phyloP scores from a whole-genome alignment of 2,888 invertebrate species.

The Drepana falcataria region DNA sequence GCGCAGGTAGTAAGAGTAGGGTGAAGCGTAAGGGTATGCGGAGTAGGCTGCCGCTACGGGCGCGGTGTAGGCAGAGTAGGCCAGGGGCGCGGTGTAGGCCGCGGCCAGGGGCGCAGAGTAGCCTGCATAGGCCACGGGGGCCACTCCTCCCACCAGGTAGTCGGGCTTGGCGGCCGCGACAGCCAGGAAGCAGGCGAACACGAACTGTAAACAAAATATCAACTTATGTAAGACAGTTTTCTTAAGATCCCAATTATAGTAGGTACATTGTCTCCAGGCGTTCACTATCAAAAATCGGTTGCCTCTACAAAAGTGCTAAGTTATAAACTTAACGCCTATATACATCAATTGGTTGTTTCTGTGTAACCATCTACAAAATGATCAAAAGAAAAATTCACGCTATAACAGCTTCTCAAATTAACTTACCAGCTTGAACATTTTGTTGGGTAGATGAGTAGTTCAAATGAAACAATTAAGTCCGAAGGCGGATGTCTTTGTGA shows the following conservation, averaged over 20 bases:
- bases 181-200: constrained; percentile 68
- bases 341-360: no score
- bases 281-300: no score
- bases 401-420: neutral
- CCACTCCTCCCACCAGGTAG: constrained; percentile 19
- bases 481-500: constrained; percentile 14
- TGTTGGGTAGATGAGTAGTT: constrained; percentile 19
- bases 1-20: constrained; percentile 40
- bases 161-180: constrained; percentile 63
- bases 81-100: constrained; percentile 39
- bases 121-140: constrained; percentile 38
- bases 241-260: no score
- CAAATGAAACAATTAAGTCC: constrained; percentile 9
- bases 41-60: constrained; percentile 35
- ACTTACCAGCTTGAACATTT: constrained; percentile 71
- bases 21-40: constrained; percentile 46
- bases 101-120: constrained; percentile 45
- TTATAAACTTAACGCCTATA: no score
- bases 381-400: no score
- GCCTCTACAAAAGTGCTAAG: no score
- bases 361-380: no score
- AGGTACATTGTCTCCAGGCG: no score
- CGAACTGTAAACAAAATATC: constrained; percentile 40
- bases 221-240: neutral
- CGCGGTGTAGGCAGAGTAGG: constrained; percentile 30